Base-by-base conservation (phyloP, 2,888 invertebrate species). In the Perdita meconis region DNA sequence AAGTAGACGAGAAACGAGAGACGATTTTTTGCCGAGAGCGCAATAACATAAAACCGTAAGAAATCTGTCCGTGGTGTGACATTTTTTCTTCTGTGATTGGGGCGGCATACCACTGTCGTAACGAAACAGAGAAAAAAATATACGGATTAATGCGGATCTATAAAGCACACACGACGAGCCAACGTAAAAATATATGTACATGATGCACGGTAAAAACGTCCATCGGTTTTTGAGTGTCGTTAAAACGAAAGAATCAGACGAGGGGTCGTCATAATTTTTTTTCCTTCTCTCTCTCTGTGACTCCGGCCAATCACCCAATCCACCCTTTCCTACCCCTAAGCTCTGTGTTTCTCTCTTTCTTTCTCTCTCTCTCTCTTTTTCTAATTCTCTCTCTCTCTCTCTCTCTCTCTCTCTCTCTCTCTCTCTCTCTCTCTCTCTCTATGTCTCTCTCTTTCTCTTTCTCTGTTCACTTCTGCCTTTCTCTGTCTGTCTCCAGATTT, bases 1-100 rank as follows among this genome's bases (percentile, higher is more conserved):
- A 50, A 40, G 12, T 13, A 69, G 40, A 64, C 66, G 64, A 63
- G 70, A 78, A 75, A 80, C 67, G 82, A 82, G 78, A 82, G 75
- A 80, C 56, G n/a, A 80, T 85, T 86, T 89, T 88, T 88, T 86
- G 76, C 84, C 83, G 89, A 89, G 90, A 89, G 88, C 88, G 84
- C 84, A 84, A 85, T 84, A 82, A 67, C 71, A 59, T 42, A 61
- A 75, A 86, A 88, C 85, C 86, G 87, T 89, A 90, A 90, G 88
- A 87, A 84, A 88, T 86, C 89, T 93, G 92, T 92, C 92, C 93
- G 93, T 95, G 95, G 95, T 96, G 96, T 96, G 96, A 96, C 96
- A 96, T 95, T 96, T 96, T 96, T 96, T 95, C 93, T 94, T 95
- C 95, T 96, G 96, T 96, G 96, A 95, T 96, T 96, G 96, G 96